A percentile compares a stretch with the other conserved stretches of the same genome.
These are phyloP conservation scores for Anser cygnoides DNA, from an alignment of 2,113 vertebrate species.

Conservation along the genomic window DNA sequence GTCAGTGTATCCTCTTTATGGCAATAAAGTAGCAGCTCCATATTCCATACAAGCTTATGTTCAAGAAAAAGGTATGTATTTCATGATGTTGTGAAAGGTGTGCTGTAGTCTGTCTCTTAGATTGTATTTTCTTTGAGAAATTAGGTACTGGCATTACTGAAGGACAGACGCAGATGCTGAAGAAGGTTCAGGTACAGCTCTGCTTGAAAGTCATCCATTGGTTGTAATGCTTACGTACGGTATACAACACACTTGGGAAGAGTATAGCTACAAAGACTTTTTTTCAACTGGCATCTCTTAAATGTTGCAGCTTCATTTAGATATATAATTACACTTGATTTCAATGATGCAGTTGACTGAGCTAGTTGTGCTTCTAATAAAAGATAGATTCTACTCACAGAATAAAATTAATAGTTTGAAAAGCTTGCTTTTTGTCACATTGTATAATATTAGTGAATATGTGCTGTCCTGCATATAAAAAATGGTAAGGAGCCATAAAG, in stretches of 20 bases:
- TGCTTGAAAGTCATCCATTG: background rate
- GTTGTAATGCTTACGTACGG: background rate
- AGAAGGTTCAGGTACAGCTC: background rate
- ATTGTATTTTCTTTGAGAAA: background rate
- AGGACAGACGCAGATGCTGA: background rate
- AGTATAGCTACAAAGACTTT: background rate
- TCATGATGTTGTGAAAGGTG: background rate
- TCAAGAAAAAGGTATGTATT: slow-evolving; percentile 73
- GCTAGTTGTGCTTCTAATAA: background rate
- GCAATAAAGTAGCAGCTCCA: slow-evolving; percentile 47
- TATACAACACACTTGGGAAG: background rate
- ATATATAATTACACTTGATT: background rate
- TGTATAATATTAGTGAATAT: background rate
- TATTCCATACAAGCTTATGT: slow-evolving; percentile 57
- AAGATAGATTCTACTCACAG: background rate
- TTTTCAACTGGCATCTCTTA: background rate
- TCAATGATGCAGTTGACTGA: background rate
- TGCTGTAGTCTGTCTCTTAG: background rate
- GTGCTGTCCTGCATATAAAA: background rate
- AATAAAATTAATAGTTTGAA: background rate
- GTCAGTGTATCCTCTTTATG: slow-evolving; percentile 74
- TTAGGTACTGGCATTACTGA: background rate
- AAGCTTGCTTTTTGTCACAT: background rate
- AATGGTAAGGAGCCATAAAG: accelerated
- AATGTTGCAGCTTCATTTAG: background rate